Percentiles rank a stretch among this genome's conserved stretches.
These are phyloP conservation scores for Clarias laeviceps DNA, from an alignment of 2,797 vertebrate genomes.

Conservation along the genomic window DNA sequence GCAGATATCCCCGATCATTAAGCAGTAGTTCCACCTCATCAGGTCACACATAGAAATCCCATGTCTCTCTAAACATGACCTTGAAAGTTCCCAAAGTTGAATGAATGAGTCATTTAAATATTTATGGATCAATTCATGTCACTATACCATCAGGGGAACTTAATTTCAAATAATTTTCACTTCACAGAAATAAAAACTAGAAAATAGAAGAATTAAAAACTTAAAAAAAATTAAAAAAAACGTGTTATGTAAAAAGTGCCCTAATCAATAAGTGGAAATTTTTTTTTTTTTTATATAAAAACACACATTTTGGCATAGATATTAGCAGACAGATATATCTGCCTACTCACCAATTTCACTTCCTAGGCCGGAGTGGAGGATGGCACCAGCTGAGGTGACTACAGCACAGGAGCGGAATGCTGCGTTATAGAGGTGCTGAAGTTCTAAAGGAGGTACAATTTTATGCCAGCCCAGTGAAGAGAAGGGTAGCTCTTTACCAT, in stretches of 20 bases:
- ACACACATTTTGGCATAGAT: not conserved
- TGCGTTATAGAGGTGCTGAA: conserved; percentile 75
- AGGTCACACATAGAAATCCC: not conserved
- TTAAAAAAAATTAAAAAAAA: not conserved
- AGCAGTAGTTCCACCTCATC: not conserved
- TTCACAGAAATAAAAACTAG: not conserved
- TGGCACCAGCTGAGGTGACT: conserved; percentile 94
- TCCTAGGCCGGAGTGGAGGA: conserved; percentile 91
- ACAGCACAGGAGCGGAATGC: conserved; percentile 87
- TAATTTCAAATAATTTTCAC: not conserved
- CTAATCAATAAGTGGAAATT: not conserved
- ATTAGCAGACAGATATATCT: not conserved
- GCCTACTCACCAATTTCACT: conserved; percentile 92
- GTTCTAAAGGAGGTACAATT: conserved; percentile 80
- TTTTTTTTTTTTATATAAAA: too few relatives aligned
- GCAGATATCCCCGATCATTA: not conserved
- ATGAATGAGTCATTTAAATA: not conserved
- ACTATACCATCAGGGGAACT: not conserved
- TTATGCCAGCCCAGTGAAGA: conserved; percentile 84
- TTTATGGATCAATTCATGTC: not conserved
- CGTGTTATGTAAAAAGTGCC: not conserved
- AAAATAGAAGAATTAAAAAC: not conserved
- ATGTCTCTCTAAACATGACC: not conserved
- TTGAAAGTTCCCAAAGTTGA: not conserved
- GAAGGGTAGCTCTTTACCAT: conserved; percentile 90